A percentile compares a stretch with the other conserved stretches of the same genome.
These are phyloP conservation scores for Trinectes maculatus DNA, from an alignment of 2,113 vertebrate genomes.

Conservation along the genomic window DNA sequence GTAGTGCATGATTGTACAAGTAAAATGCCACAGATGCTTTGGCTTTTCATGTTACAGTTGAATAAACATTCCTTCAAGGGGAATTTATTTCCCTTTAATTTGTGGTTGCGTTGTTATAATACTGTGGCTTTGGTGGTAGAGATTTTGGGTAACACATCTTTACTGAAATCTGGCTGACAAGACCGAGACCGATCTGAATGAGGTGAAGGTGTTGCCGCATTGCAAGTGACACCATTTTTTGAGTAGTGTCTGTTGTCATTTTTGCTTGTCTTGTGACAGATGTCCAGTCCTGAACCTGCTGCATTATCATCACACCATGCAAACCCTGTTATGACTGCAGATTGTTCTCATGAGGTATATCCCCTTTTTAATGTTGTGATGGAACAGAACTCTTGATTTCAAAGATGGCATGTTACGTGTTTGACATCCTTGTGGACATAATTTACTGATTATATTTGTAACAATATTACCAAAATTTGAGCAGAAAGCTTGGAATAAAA, in stretches of 20 bases:
- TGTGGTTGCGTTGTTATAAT: not conserved
- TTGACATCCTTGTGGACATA: too few relatives aligned
- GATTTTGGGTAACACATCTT: not conserved
- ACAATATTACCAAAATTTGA: too few relatives aligned
- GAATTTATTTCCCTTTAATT: constrained; percentile 10
- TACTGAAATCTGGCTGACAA: not conserved
- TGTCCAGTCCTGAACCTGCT: not conserved
- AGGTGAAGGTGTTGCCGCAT: not conserved
- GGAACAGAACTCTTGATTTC: too few relatives aligned
- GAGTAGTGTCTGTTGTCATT: not conserved
- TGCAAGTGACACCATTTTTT: not conserved
- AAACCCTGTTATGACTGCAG: not conserved
- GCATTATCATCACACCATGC: not conserved
- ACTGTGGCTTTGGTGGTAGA: not conserved
- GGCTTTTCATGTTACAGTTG: not conserved
- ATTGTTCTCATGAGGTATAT: not conserved
- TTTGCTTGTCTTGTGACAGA: not conserved
- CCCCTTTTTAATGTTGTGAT: too few relatives aligned
- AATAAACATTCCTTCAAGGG: constrained; percentile 32
- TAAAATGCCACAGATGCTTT: constrained; percentile 22
- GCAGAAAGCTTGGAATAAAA: too few relatives aligned
- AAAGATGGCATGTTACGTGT: too few relatives aligned
- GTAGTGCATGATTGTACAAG: constrained; percentile 44
- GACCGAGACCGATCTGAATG: not conserved
- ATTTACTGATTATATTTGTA: too few relatives aligned